Conservation (phyloP, 2,113 vertebrate genomes). For the Stomatorhinus ivindoensis region DNA sequence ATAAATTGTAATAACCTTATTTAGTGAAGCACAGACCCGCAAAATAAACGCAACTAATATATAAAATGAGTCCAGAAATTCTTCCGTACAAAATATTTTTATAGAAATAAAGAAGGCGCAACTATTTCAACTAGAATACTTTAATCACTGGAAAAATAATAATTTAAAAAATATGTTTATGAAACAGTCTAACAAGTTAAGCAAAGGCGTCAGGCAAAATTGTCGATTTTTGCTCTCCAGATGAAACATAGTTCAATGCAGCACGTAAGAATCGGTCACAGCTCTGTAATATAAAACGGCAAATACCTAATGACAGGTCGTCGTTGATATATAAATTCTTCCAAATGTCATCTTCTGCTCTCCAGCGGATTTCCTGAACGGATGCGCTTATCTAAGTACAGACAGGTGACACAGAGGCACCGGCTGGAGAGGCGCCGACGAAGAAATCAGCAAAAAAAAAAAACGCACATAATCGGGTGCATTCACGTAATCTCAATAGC, state of each 20-base stretch:
- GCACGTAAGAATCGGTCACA: not conserved
- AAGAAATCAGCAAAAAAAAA: not conserved
- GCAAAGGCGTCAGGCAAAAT: not conserved
- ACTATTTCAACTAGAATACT: not conserved
- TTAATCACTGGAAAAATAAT: conserved; percentile 12
- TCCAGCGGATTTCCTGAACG: not conserved
- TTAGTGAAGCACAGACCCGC: not conserved
- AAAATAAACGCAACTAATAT: not conserved
- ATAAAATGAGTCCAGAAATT: not conserved
- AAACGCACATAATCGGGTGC: conserved; percentile 14
- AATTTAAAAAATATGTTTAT: conserved; percentile 11
- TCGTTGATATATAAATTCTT: not conserved
- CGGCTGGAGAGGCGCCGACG: not conserved
- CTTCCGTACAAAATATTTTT: not conserved
- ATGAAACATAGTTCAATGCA: not conserved
- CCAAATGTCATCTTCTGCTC: not conserved
- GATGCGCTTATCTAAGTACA: not conserved
- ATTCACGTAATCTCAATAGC: conserved; percentile 25
- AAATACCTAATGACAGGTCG: not conserved
- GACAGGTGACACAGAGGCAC: not conserved
- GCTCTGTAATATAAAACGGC: not conserved
- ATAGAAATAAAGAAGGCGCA: not conserved
- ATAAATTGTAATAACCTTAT: not conserved
- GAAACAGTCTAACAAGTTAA: not conserved
- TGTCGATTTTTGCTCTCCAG: not conserved